Conservation (phyloP, 2,888 invertebrate genomes). For the Luperina testacea region DNA sequence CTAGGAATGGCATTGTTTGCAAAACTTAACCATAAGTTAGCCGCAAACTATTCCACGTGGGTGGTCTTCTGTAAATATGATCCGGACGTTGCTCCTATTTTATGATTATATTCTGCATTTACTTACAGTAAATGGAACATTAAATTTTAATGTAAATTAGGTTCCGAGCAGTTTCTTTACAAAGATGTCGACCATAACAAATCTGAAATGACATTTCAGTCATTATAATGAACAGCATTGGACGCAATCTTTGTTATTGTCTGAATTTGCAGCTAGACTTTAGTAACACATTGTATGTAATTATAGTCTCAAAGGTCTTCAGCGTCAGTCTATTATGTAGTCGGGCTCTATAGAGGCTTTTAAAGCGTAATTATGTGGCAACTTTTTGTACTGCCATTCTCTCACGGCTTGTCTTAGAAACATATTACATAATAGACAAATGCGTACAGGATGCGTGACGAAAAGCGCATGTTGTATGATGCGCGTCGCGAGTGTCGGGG, state of each 20-base stretch:
- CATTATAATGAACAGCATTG: conserved; percentile 11
- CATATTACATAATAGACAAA: conserved; percentile 74
- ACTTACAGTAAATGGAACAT: conserved; percentile 22
- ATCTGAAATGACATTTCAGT: conserved; percentile 27
- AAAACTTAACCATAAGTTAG: conserved; percentile 84
- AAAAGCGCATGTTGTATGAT: conserved; percentile 78
- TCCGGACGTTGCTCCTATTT: conserved; percentile 55
- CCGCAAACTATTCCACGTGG: conserved; percentile 79
- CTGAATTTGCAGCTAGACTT: conserved; percentile 16
- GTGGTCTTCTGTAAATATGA: conserved; percentile 76
- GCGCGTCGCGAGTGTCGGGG: conserved; percentile 67
- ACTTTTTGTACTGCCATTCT: conserved; percentile 41
- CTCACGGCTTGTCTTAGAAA: conserved; percentile 59
- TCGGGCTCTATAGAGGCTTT: conserved; percentile 1
- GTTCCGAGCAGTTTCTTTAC: conserved; percentile 4
- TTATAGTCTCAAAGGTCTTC: conserved; percentile 16
- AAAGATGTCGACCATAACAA: conserved; percentile 19
- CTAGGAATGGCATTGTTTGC: conserved; percentile 86
- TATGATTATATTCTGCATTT: conserved; percentile 44
- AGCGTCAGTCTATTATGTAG: conserved; percentile 8
- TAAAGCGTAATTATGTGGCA: conserved; percentile 39
- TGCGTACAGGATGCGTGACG: conserved; percentile 84
- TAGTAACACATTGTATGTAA: conserved; percentile 21
- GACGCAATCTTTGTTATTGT: conserved; percentile 4
- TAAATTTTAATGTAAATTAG: conserved; percentile 38